Evolutionary conservation across 2,888 invertebrate species (phyloP), one percentile per base, ranked within the genome.

Genomic region (Hirtodrosophila trivittata): DNA sequence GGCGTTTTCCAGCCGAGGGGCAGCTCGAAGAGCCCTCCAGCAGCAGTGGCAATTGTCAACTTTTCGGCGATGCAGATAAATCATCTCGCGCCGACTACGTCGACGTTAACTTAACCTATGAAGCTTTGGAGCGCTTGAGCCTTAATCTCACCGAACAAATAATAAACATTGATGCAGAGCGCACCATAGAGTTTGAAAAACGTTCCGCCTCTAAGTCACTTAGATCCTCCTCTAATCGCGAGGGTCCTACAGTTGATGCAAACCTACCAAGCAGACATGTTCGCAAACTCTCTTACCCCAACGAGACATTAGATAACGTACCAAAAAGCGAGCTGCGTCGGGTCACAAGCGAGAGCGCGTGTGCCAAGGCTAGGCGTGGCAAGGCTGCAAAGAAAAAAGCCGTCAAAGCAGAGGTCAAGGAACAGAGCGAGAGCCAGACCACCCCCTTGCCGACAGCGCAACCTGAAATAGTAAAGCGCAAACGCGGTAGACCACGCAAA

Each of bases 251-350:
- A 13, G 28, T 13, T 21, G 12, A 18, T 25, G 21, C 35, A 9
- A 32, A 50, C 2, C 9, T 26, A 2, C 10, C 18, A 3, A 28
- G 32, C 5, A 59, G 45, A 1, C 82, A 80, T 45, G 62, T 77
- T 8, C 85, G 82, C 37, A 85, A 85, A 41, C 58, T 85, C 0
- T 70, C 83, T 4, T 81, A 82, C 37, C 72, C 83, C 4, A 67
- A 68, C 12, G 78, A 80, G 1, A 33, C 42, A 1, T 37, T 81
- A 12, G 30, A 81, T 18, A 38, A 47, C 6, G 8, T n/a, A 9
- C 14, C 1, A 5, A 54, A 18, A 7, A 1, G 41, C 7, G 28
- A 25, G 16, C 25, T 74, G 13, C 64, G 77, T 7, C 67, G 75
- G 0, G 45, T 52, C 0, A 60, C 72, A 16, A 84, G 82, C 37